These are phyloP conservation scores for Troides oblongomaculatus DNA, from an alignment of 2,888 invertebrate genomes.

Conservation along the genomic window DNA sequence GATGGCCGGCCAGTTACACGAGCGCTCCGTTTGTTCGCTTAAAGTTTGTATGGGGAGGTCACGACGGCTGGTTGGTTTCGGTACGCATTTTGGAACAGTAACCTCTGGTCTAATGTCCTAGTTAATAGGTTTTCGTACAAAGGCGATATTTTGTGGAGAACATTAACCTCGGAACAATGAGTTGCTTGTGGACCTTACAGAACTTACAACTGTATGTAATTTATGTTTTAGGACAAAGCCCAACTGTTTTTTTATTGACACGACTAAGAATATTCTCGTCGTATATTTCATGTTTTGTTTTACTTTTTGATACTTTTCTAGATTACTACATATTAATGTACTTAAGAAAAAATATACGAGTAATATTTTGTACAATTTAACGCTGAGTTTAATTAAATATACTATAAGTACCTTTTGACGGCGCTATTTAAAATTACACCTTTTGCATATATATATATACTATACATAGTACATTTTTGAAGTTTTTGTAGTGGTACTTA, in stretches of 20 bases:
- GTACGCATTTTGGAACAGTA: slow-evolving; percentile 44
- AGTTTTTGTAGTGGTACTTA: neutral
- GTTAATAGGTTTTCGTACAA: slow-evolving; percentile 38
- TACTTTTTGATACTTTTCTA: too few relatives aligned
- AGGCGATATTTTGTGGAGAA: slow-evolving; percentile 34
- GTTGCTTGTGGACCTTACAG: slow-evolving; percentile 29
- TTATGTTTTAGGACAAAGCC: neutral
- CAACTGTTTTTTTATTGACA: neutral
- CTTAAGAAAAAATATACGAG: too few relatives aligned
- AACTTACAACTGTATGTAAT: slow-evolving; percentile 15
- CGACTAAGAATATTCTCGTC: too few relatives aligned
- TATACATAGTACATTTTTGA: too few relatives aligned
- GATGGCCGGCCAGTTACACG: slow-evolving; percentile 43
- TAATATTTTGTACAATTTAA: too few relatives aligned
- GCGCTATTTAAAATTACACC: too few relatives aligned
- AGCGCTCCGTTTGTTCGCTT: slow-evolving; percentile 35
- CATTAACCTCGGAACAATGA: slow-evolving; percentile 35
- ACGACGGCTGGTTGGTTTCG: slow-evolving; percentile 34
- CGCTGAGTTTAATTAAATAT: too few relatives aligned
- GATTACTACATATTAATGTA: too few relatives aligned
- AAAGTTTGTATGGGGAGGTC: slow-evolving; percentile 34
- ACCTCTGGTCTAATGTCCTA: slow-evolving; percentile 40
- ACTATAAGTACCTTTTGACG: too few relatives aligned
- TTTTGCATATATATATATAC: too few relatives aligned
- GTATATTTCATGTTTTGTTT: too few relatives aligned